Percentiles rank a stretch among this genome's conserved stretches.
phyloP scores from a whole-genome alignment of 1,140 invertebrate species.

The Plectrocnemia conspersa region DNA sequence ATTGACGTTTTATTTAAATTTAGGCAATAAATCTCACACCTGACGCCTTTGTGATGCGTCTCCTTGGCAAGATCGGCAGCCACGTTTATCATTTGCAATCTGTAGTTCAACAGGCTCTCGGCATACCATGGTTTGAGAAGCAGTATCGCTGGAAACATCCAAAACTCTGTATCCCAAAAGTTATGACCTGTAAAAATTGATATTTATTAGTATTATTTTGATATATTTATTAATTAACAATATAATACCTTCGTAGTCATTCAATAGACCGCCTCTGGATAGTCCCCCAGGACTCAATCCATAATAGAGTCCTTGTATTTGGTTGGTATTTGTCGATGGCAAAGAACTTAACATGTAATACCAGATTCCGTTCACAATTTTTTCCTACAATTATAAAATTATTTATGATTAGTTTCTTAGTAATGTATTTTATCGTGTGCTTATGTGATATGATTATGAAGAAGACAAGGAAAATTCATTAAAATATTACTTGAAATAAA shows the following conservation, averaged over 20 bases:
- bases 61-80: slow-evolving; percentile 42
- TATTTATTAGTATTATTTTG: slow-evolving; percentile 11
- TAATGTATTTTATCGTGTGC: not conserved
- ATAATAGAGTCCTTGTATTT: slow-evolving; percentile 45
- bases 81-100: slow-evolving; percentile 42
- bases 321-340: slow-evolving; percentile 46
- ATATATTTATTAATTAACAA: not conserved
- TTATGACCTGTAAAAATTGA: slow-evolving; percentile 43
- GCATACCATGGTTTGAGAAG: slow-evolving; percentile 44
- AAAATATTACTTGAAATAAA: too few species aligned
- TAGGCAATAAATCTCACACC: too few species aligned
- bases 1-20: not conserved
- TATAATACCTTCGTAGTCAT: slow-evolving; percentile 51
- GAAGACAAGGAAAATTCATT: too few species aligned
- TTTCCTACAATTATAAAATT: slow-evolving; percentile 41
- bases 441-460: too few species aligned
- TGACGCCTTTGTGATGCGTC: slow-evolving; percentile 46
- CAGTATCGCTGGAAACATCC: slow-evolving; percentile 49
- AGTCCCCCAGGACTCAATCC: slow-evolving; percentile 55
- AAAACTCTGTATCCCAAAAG: slow-evolving; percentile 52
- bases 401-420: not conserved
- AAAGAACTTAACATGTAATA: slow-evolving; percentile 54
- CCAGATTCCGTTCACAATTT: slow-evolving; percentile 53
- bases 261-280: slow-evolving; percentile 48
- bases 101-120: slow-evolving; percentile 43